These are phyloP conservation scores for Orchesellides sinensis DNA, from an alignment of 2,888 invertebrate genomes.

Conservation along the genomic window DNA sequence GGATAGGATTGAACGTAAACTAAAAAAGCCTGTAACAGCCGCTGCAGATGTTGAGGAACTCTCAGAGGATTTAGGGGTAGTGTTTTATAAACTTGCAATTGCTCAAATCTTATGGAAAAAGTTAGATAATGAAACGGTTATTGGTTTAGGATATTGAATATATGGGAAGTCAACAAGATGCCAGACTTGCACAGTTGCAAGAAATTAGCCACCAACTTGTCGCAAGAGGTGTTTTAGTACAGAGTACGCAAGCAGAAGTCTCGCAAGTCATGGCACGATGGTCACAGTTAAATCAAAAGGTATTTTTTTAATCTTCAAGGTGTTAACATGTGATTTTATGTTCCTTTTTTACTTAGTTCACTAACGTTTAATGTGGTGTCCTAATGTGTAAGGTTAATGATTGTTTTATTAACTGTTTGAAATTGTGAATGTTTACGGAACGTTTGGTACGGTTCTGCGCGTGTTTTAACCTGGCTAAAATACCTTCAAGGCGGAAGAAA, in stretches of 20 bases:
- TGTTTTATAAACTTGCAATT: no score
- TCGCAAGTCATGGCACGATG: conserved; percentile 82
- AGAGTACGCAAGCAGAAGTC: conserved; percentile 83
- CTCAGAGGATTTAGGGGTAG: conserved; percentile 91
- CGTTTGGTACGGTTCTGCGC: conserved; percentile 22
- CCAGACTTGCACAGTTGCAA: conserved; percentile 85
- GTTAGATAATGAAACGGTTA: background rate
- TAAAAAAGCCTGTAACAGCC: conserved; percentile 84
- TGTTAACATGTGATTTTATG: no score
- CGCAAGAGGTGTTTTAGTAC: conserved; percentile 86
- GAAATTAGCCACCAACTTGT: conserved; percentile 86
- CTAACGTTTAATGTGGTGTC: no score
- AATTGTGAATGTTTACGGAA: conserved; percentile 25
- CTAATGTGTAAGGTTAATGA: no score
- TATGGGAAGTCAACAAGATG: conserved; percentile 85
- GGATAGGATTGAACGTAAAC: conserved; percentile 86
- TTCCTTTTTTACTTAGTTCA: no score
- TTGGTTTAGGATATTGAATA: conserved; percentile 87
- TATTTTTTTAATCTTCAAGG: conserved; percentile 75
- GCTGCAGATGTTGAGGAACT: conserved; percentile 93
- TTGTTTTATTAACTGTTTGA: conserved; percentile 42
- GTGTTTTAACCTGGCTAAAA: background rate
- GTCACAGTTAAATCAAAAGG: conserved; percentile 85
- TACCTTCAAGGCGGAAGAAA: conserved; percentile 80
- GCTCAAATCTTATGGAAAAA: no score